Base-by-base conservation (phyloP, 2,797 vertebrate species). In the Poecilia wingei region DNA sequence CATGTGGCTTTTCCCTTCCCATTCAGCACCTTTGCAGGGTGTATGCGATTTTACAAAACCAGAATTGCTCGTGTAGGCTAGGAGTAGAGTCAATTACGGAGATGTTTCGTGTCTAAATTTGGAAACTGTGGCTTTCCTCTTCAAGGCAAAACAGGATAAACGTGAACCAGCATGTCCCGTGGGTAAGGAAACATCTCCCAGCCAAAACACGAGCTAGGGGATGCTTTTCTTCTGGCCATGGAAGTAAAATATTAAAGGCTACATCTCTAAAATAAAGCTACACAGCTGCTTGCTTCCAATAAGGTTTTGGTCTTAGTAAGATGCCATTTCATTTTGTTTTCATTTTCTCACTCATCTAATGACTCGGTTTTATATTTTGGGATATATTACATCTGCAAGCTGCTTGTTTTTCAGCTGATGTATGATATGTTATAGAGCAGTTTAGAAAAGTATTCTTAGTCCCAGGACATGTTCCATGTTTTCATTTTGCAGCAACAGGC, bases 171-270 rank as follows among this genome's bases (percentile, higher is more conserved):
- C 85, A 70, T 76, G 57, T 86, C 89, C 84, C 85, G 12, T 68
- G 88, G 87, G 90, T 77, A 76, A 43, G 72, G 77, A 90, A 90
- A 93, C 90, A 92, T 92, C 91, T 92, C 89, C 83, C 82, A 89
- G 89, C 86, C 84, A 84, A 87, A 93, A 87, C 85, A 89, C 73
- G 43, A 43, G 64, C 72, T 10, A 43, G 66, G 43, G 66, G 7
- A 80, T 73, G 77, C 45, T 39, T 69, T 31, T 89, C 80, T 43
- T 81, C 55, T 57, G 86, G 84, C 68, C 64, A 53, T 0, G 10
- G 59, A 82, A 88, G 78, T 84, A 81, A 79, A 83, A 86, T 78
- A 80, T 79, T 83, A 72, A 74, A 64, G 77, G 83, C 86, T 72
- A 51, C 55, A 83, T 84, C 73, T 82, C 81, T 83, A 80, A 84